Base-by-base conservation (phyloP, 2,113 vertebrate species). In the Upupa epops region DNA sequence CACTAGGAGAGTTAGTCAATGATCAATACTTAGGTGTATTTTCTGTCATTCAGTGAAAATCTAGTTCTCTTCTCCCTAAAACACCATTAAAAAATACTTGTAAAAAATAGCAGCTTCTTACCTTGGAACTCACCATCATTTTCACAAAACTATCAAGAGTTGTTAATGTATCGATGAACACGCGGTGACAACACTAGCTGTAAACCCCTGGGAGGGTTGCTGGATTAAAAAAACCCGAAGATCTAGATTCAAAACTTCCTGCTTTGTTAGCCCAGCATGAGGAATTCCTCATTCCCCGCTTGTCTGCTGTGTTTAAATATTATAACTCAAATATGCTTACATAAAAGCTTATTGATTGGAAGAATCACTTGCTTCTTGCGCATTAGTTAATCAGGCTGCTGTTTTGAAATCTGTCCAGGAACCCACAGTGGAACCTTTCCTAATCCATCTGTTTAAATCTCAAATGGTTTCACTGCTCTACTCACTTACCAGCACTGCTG, bases 381-480 rank as follows among this genome's bases (percentile, higher is more conserved):
- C 86, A 96, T 96, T 97, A 95, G 95, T 96, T 97, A 97, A 96
- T 96, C 96, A 97, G 93, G 72, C 95, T 96, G 75, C 82, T 96
- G 74, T 95, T 97, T 97, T 96, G 90, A 97, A 97, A 97, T 96
- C 93, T 95, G 73, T 94, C 93, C 91, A 96, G 91, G 78, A 96
- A 95, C 83, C 95, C 92, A 94, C 95, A 96, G 95, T 89, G 96
- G 93, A 95, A 96, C 79, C 72, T 95, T 97, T 96, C 88, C 74
- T 97, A 97, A 97, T 97, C 95, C 90, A 95, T 96, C 93, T 97
- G 90, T 96, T 96, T 97, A 95, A 95, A 75, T 96, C 92, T 97
- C 92, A 94, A 95, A 92, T 96, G 92, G 94, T 96, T 97, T 97
- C 91, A 77, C 84, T 96, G 93, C 89, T 96, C 92, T 42, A 84